Evolutionary conservation across 1,140 invertebrate genomes (phyloP).

Genomic region (Eulimnadia texana): DNA sequence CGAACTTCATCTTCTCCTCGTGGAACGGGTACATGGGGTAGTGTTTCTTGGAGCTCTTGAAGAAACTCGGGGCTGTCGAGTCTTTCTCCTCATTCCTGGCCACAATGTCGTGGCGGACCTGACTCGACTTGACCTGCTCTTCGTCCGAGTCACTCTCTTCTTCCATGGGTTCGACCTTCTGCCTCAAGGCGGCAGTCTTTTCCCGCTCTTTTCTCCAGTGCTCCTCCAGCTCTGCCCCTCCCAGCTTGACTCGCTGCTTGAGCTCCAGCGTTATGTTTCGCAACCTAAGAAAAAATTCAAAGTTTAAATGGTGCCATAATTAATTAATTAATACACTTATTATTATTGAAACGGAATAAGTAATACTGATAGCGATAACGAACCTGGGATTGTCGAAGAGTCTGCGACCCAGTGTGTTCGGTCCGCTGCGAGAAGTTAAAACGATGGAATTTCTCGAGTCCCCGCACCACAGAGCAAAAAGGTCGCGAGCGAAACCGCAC

Average conservation of each 20-base stretch:
- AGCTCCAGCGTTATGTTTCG: conserved; percentile 54
- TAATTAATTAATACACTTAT: too few species aligned
- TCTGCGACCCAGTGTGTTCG: conserved; percentile 62
- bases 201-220: conserved; percentile 37
- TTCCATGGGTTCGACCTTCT: conserved; percentile 38
- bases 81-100: conserved; percentile 39
- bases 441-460: conserved; percentile 92
- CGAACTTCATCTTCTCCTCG: conserved; percentile 82
- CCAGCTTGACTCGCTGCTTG: conserved; percentile 41
- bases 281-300: conserved; percentile 33
- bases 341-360: too few species aligned
- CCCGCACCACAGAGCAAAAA: conserved; percentile 87
- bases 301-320: too few species aligned
- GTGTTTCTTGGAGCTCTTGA: conserved; percentile 83
- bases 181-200: conserved; percentile 32
- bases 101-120: conserved; percentile 65
- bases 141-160: conserved; percentile 65
- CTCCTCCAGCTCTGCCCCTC: conserved; percentile 77
- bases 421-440: conserved; percentile 59
- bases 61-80: conserved; percentile 38
- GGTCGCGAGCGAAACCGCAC: conserved; percentile 84
- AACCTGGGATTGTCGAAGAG: conserved; percentile 70
- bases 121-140: conserved; percentile 57
- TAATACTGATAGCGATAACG: too few species aligned
- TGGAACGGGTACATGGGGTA: conserved; percentile 93